Conservation (phyloP, 53 echinoderm and acorn worm genomes). For the Luidia sarsii region DNA sequence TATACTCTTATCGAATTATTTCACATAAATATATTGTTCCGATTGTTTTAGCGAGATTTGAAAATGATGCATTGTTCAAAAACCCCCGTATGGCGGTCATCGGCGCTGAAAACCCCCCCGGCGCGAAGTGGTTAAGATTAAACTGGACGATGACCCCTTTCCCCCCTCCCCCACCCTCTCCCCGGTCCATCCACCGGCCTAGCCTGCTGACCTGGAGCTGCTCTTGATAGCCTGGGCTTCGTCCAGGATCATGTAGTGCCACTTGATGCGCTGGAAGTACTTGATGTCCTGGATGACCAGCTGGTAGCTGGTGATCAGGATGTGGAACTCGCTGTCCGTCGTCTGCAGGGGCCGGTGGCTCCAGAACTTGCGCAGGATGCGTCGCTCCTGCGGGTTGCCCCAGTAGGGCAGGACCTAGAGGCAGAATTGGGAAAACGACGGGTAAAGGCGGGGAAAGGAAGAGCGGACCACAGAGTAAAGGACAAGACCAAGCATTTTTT, state of each 20-base stretch:
- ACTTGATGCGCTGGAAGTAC: constrained; percentile 98
- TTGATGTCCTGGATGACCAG: constrained; percentile 96
- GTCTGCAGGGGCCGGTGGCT: constrained; percentile 78
- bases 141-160: no score
- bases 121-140: no score
- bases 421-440: background rate
- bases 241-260: constrained; percentile 99
- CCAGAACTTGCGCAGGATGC: constrained; percentile 94
- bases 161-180: no score
- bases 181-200: background rate
- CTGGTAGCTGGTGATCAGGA: constrained; percentile 99
- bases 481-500: no score
- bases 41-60: no score
- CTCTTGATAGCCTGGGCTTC: constrained; percentile 99
- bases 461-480: no score
- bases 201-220: constrained; percentile 71
- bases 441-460: background rate
- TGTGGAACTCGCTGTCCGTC: constrained; percentile 92
- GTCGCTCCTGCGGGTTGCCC: constrained; percentile 96
- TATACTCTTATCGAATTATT: no score
- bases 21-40: no score
- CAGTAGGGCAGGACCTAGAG: constrained; percentile 84
- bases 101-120: no score
- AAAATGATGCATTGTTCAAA: no score
- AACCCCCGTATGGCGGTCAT: no score